Conservation (phyloP, 2,113 vertebrate genomes). For the Varanus komodoensis region DNA sequence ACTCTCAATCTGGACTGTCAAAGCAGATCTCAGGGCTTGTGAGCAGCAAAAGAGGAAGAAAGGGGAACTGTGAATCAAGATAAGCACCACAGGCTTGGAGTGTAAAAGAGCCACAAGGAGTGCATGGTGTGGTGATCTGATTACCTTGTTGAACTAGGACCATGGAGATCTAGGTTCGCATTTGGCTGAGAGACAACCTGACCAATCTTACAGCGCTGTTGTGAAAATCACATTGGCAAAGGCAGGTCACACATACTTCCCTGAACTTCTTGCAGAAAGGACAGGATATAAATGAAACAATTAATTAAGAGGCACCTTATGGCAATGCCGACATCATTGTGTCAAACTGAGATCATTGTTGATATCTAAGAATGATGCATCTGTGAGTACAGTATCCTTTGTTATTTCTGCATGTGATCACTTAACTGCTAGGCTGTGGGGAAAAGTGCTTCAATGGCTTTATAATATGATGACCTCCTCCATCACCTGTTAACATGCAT, state of each 20-base stretch:
- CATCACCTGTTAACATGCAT: neutral
- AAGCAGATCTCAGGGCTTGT: slow-evolving; percentile 5
- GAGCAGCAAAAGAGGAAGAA: neutral
- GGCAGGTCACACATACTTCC: neutral
- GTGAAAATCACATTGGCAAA: neutral
- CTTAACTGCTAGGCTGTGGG: neutral
- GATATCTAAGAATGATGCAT: neutral
- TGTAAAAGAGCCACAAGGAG: neutral
- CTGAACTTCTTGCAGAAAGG: accelerated
- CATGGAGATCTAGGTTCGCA: neutral
- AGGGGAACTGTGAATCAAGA: neutral
- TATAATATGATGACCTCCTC: neutral
- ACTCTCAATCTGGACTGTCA: neutral
- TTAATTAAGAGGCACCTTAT: neutral
- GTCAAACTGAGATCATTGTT: neutral
- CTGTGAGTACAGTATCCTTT: neutral
- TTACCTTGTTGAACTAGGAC: neutral
- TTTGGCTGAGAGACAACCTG: neutral
- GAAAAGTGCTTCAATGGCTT: neutral
- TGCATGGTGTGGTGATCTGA: neutral
- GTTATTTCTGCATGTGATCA: accelerated
- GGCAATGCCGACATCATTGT: accelerated
- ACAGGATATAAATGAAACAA: neutral
- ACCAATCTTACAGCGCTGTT: neutral
- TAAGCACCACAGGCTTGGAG: neutral